Evolutionary conservation across 1,140 invertebrate genomes (phyloP), one percentile per base, ranked within the genome.

Genomic region (Polypedilum pembai): DNA sequence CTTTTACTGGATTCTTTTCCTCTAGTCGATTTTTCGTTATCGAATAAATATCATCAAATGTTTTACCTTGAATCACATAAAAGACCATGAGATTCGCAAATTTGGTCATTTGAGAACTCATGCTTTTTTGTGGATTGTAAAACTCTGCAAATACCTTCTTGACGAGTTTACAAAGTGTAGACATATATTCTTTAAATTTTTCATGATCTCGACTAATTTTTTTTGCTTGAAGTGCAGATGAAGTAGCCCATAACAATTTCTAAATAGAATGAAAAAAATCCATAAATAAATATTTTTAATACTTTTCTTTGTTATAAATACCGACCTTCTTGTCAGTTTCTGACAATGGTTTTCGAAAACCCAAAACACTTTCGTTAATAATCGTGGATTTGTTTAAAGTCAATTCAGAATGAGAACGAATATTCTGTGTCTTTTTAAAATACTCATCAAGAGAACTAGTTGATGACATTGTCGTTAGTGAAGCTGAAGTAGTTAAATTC

Each of bases 201-300:
- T 85, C 84, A 80, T 89, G 87, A 45, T 79, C 82, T 76, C 85
- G 82, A 0, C 81, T 83, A 56, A 89, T 86, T 73, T 87, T 86
- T 78, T 85, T 84, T 33, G 82, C 80, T 77, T 86, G 81, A 74
- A 90, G 77, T 5, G 87, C 86, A 77, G 88, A 85, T 2, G 87
- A 86, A 8, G 89, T 86, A 0, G 88, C 87, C 87, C 87, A 90
- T 24, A 88, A 79, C 73, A 89, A 79, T 85, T 90, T 90, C 88
- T 89, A 76, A 73, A 84, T 15, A 15, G n/a, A 56, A 12, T 12
- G 45, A 56, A 56, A n/a, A n/a, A 12, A n/a, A n/a, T n/a, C n/a
- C n/a, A n/a, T 5, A 33, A 1, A 33, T 33, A 33, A 33, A 33
- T 33, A 5, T 33, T 33, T 33, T 3, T 33, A 33, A 33, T 5